A percentile compares a stretch with the other conserved stretches of the same genome.
These are phyloP conservation scores for Suricata suricatta DNA, from an alignment of 2,113 vertebrate species.

Conservation along the genomic window DNA sequence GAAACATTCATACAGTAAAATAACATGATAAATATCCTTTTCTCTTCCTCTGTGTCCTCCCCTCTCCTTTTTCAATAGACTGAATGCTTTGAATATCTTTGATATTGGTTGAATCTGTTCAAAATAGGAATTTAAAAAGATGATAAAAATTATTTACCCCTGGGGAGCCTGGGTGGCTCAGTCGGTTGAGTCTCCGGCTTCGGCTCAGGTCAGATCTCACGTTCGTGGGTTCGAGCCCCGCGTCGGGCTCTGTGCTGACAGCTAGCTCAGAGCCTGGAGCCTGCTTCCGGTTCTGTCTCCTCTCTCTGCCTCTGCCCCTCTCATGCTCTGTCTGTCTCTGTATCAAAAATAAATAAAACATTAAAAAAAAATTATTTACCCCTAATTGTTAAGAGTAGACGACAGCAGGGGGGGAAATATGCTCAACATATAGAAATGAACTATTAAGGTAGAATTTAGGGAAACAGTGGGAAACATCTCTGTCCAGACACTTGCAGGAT, in stretches of 20 bases:
- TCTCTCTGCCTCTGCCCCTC: too few relatives aligned
- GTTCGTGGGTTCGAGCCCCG: too few relatives aligned
- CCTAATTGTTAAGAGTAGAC: background rate
- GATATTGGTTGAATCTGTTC: background rate
- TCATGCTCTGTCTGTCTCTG: too few relatives aligned
- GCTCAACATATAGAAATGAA: background rate
- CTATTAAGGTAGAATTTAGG: background rate
- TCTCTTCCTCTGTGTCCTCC: background rate
- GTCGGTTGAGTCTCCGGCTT: too few relatives aligned
- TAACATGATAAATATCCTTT: background rate
- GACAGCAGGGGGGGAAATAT: background rate
- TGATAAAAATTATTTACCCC: slow-evolving; percentile 40
- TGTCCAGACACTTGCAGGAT: background rate
- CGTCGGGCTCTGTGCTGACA: too few relatives aligned
- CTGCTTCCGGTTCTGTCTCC: too few relatives aligned
- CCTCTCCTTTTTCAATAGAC: background rate
- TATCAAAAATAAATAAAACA: too few relatives aligned
- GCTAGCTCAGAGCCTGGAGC: too few relatives aligned
- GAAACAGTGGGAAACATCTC: background rate
- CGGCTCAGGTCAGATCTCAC: too few relatives aligned
- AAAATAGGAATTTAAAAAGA: background rate
- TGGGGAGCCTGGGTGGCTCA: too few relatives aligned
- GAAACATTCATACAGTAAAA: slow-evolving; percentile 4
- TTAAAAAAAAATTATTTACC: too few relatives aligned
- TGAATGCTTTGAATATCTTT: background rate